phyloP scores from a whole-genome alignment of 1,140 invertebrate genomes.

The Brevipalpus yothersi region DNA sequence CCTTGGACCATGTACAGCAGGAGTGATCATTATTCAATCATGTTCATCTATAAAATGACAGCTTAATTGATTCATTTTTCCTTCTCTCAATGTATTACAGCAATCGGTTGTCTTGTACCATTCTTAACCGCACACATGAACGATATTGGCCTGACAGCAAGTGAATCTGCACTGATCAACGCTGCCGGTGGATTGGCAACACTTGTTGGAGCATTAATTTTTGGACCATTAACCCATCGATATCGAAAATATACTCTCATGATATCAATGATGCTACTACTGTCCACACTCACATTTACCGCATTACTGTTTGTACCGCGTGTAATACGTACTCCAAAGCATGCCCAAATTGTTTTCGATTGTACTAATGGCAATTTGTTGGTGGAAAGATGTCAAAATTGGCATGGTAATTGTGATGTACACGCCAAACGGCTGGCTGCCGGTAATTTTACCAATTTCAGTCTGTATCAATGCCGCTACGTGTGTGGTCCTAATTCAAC shows the following conservation, averaged over 20 bases:
- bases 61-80: not conserved
- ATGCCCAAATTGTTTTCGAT: conserved; percentile 12
- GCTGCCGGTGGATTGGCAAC: conserved; percentile 11
- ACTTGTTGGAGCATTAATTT: conserved; percentile 10
- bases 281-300: conserved; percentile 8
- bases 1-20: no score
- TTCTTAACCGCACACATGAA: conserved; percentile 12
- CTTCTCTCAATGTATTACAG: not conserved
- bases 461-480: conserved; percentile 11
- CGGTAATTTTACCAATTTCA: conserved; percentile 11
- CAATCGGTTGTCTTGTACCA: conserved; percentile 12
- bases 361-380: conserved; percentile 9
- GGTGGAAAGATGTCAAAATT: conserved; percentile 13
- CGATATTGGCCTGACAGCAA: conserved; percentile 11
- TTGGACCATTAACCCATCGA: conserved; percentile 12
- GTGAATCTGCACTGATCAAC: conserved; percentile 11
- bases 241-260: conserved; percentile 9
- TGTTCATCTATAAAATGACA: no score
- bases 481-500: conserved; percentile 6
- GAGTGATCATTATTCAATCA: no score
- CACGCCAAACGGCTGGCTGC: conserved; percentile 2
- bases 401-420: conserved; percentile 10
- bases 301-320: conserved; percentile 14
- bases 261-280: conserved; percentile 6
- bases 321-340: conserved; percentile 6